phyloP scores from a whole-genome alignment of 2,113 vertebrate species.

The Gopherus flavomarginatus region DNA sequence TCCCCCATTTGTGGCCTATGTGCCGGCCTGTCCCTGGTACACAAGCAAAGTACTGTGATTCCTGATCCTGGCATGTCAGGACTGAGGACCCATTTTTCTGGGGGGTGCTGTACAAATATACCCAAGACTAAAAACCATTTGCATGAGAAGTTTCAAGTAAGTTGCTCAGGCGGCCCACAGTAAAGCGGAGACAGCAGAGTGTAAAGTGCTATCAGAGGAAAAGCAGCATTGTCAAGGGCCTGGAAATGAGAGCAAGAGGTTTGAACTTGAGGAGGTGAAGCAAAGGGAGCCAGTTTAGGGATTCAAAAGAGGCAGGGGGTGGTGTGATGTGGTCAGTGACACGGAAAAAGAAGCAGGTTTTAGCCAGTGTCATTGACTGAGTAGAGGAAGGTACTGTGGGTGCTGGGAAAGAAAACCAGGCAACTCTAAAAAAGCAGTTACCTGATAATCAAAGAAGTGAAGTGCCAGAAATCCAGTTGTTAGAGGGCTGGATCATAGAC shows the following conservation, averaged over 20 bases:
- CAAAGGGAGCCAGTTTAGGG: neutral
- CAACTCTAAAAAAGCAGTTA: neutral
- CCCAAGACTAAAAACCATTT: neutral
- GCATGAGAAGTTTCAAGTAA: neutral
- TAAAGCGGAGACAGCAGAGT: no score
- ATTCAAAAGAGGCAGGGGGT: neutral
- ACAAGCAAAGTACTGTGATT: neutral
- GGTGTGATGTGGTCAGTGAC: neutral
- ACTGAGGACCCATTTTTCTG: neutral
- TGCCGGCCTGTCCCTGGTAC: neutral
- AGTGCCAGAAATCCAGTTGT: neutral
- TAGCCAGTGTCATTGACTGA: neutral
- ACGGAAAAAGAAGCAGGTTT: neutral
- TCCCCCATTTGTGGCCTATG: neutral
- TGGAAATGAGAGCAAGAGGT: neutral
- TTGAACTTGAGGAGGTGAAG: neutral
- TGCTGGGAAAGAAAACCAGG: neutral
- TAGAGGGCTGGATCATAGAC: neutral
- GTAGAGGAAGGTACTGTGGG: neutral
- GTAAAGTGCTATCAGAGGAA: accelerated
- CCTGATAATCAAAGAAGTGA: neutral
- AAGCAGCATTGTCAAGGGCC: neutral
- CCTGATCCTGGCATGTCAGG: neutral
- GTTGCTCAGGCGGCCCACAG: accelerated
- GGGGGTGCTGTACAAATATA: neutral